phyloP scores from a whole-genome alignment of 2,888 invertebrate species.

The Anarsia innoxiella region DNA sequence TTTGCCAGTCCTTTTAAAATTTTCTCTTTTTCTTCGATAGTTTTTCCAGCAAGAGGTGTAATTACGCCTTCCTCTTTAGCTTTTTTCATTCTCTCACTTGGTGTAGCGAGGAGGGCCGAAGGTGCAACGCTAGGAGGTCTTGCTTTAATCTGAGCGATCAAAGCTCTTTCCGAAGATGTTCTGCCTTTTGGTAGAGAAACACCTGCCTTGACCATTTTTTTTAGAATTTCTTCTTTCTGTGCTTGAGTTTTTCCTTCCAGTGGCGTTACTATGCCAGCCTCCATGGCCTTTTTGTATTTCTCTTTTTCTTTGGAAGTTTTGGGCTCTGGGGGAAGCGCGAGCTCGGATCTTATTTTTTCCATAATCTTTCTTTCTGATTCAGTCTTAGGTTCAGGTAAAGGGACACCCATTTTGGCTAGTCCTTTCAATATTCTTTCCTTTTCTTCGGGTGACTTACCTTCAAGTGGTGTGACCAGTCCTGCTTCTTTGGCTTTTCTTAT shows the following conservation, averaged over 20 bases:
- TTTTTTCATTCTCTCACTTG: constrained; percentile 20
- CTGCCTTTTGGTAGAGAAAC: constrained; percentile 22
- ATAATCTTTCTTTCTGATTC: constrained; percentile 21
- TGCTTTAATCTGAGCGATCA: constrained; percentile 18
- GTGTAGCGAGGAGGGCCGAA: constrained; percentile 13
- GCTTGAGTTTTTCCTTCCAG: constrained; percentile 19
- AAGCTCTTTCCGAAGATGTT: constrained; percentile 22
- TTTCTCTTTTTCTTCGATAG: constrained; percentile 23
- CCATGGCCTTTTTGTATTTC: constrained; percentile 22
- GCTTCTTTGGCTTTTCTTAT: constrained; percentile 18
- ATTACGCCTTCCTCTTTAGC: constrained; percentile 23
- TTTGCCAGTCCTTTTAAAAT: constrained; percentile 25
- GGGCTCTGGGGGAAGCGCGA: constrained; percentile 21
- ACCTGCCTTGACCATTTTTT: neutral
- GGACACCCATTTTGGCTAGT: constrained; percentile 19
- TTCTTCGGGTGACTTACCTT: constrained; percentile 23
- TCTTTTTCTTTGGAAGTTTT: constrained; percentile 25
- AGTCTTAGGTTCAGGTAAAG: constrained; percentile 22
- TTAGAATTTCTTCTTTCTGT: constrained; percentile 10
- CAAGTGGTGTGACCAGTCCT: constrained; percentile 27
- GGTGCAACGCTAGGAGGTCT: neutral
- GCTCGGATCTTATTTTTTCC: constrained; percentile 17
- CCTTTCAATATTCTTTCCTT: constrained; percentile 16
- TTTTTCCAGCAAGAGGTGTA: constrained; percentile 28
- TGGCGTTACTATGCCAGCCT: constrained; percentile 21